phyloP scores from a whole-genome alignment of 2,797 vertebrate species.

The Alfaro cultratus region DNA sequence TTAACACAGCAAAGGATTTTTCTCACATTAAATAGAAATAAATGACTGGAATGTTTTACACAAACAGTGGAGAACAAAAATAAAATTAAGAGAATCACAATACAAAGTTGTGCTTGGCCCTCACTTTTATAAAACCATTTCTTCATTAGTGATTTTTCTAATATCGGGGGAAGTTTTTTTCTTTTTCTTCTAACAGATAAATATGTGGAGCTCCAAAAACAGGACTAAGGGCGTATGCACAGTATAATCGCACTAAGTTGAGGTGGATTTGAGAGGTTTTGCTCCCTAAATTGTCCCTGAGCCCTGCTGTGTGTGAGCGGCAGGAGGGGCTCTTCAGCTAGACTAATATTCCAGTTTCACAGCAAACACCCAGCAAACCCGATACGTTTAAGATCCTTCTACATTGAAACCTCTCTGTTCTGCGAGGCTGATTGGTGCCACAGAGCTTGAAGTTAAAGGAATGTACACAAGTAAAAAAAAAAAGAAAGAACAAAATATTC shows the following conservation, averaged over 20 bases:
- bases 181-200: constrained; percentile 20
- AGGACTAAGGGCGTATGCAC: constrained; percentile 34
- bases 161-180: constrained; percentile 10
- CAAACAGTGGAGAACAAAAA: constrained; percentile 59
- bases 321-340: constrained; percentile 70
- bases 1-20: constrained; percentile 62
- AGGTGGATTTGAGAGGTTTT: constrained; percentile 49
- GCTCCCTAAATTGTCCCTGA: constrained; percentile 73
- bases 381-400: constrained; percentile 18
- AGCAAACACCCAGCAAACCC: constrained; percentile 58
- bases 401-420: constrained; percentile 66
- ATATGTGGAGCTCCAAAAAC: constrained; percentile 24
- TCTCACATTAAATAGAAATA: constrained; percentile 59
- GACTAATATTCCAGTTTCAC: constrained; percentile 78
- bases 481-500: constrained; percentile 31
- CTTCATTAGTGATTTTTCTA: constrained; percentile 26
- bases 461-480: constrained; percentile 75
- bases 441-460: constrained; percentile 71
- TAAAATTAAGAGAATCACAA: constrained; percentile 49
- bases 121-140: constrained; percentile 47
- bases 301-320: constrained; percentile 48
- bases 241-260: constrained; percentile 34
- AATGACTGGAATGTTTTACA: constrained; percentile 68
- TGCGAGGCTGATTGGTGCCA: constrained; percentile 52
- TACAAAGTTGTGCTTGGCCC: constrained; percentile 75